Percentiles rank a stretch among this genome's conserved stretches.
These are phyloP conservation scores for Carapus acus DNA, from an alignment of 2,797 vertebrate species.

Conservation along the genomic window DNA sequence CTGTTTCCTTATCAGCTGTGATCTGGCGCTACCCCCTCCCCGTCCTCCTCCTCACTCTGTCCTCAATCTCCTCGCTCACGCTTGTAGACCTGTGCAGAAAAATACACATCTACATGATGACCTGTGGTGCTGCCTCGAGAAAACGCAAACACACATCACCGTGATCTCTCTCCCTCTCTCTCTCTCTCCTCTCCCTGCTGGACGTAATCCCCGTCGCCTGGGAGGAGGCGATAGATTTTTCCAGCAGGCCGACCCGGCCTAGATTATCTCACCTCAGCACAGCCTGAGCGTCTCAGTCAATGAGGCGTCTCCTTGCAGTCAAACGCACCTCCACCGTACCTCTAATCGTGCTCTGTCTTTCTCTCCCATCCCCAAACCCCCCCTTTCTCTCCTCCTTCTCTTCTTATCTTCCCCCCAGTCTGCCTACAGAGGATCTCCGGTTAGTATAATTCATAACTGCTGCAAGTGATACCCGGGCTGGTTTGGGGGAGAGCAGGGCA, in stretches of 20 bases:
- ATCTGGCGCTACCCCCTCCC: slow-evolving; percentile 6
- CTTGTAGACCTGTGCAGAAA: slow-evolving; percentile 26
- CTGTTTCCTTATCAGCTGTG: slow-evolving; percentile 54
- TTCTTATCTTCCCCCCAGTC: slow-evolving; percentile 74
- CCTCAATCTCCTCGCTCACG: slow-evolving; percentile 44
- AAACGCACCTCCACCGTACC: slow-evolving; percentile 34
- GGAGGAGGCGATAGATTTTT: slow-evolving; percentile 54
- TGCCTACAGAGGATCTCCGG: slow-evolving; percentile 97
- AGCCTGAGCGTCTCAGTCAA: slow-evolving; percentile 51
- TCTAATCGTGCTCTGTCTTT: slow-evolving; percentile 35
- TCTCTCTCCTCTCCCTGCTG: slow-evolving; percentile 50
- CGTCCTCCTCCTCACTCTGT: slow-evolving; percentile 39
- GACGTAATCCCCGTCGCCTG: slow-evolving; percentile 67
- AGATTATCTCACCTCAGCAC: slow-evolving; percentile 43
- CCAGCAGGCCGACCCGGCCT: slow-evolving; percentile 48
- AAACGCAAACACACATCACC: slow-evolving; percentile 23
- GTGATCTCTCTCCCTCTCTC: slow-evolving; percentile 2
- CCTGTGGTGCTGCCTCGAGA: slow-evolving; percentile 50
- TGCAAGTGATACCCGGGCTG: slow-evolving; percentile 21
- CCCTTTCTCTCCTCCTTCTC: slow-evolving; percentile 8
- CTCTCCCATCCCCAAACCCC: slow-evolving; percentile 6
- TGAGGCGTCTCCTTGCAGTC: slow-evolving; percentile 49
- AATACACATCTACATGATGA: slow-evolving; percentile 46
- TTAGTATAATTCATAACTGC: slow-evolving; percentile 73
- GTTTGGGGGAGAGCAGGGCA: slow-evolving; percentile 30